Evolutionary conservation across 2,797 vertebrate species (phyloP), one percentile per base, ranked within the genome.

Genomic region (Luscinia luscinia): DNA sequence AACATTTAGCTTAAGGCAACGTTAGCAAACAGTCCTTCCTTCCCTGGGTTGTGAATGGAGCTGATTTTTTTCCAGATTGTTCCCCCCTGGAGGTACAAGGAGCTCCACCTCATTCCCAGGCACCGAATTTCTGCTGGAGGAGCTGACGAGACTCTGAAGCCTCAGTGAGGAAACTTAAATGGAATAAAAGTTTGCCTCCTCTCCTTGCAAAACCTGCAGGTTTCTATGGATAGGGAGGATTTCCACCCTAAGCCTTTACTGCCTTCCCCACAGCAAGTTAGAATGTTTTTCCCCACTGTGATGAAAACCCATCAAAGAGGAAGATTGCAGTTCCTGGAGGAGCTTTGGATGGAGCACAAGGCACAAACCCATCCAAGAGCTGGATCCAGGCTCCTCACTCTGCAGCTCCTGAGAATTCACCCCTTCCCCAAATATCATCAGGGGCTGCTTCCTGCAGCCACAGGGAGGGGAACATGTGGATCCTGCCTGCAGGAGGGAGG

Each of bases 1-100:
- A 96, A 94, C 40, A 46, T 69, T 95, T 96, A 74, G 90, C 95
- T 96, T 32, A 82, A 90, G 96, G 94, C 94, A 43, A 94, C 48
- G 27, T 69, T 91, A 85, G 72, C 86, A 72, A 92, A 79, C 92
- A 90, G 80, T 55, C 43, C 3, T 59, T 82, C 55, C 82, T 75
- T 75, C 83, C 36, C 61, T 75, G 59, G 20, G 34, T 64, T 4
- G 4, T 40, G 79, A 90, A 73, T n/a, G 58, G 45, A 76, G 58
- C 87, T 59, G 89, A 57, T 83, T 91, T 85, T 88, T 91, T 68
- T 17, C 76, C 58, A 48, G 83, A n/a, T 84, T 52, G 67, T 63
- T 82, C 76, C 40, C 89, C 79, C 55, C 11, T 11, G 83, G 77
- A 91, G 82, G 73, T 21, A 62, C 27, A 2, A 49, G 76, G 51